Percentiles rank a stretch among this genome's conserved stretches.
phyloP scores from a whole-genome alignment of 2,888 invertebrate species.

The Eupithecia subfuscata region DNA sequence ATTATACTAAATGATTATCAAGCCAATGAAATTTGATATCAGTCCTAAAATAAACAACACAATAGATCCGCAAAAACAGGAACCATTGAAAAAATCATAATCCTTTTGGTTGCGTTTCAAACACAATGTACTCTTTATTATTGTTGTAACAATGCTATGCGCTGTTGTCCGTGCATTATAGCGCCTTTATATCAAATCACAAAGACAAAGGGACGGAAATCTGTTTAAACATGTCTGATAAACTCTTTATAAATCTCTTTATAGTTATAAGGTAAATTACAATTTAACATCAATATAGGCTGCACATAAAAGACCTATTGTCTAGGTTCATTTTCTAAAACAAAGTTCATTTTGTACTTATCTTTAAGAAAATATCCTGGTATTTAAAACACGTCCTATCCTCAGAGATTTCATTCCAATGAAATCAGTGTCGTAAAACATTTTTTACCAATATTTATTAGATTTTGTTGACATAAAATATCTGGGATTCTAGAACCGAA shows the following conservation, averaged over 20 bases:
- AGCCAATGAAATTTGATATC: too few relatives aligned
- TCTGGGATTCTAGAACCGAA: too few relatives aligned
- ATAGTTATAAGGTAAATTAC: neutral
- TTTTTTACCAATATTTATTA: too few relatives aligned
- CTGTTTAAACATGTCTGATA: conserved; percentile 18
- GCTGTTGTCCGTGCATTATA: conserved; percentile 16
- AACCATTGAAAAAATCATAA: conserved; percentile 15
- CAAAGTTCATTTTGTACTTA: neutral
- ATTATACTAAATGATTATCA: too few relatives aligned
- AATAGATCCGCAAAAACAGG: conserved; percentile 20
- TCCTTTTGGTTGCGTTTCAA: conserved; percentile 18
- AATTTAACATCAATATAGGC: neutral
- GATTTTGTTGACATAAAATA: too few relatives aligned
- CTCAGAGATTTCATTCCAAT: neutral
- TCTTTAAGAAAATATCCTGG: neutral
- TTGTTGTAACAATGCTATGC: conserved; percentile 21
- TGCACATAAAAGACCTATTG: neutral
- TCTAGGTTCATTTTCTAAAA: conserved; percentile 1
- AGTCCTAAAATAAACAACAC: conserved; percentile 7
- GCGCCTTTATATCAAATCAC: conserved; percentile 23
- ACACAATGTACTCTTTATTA: conserved; percentile 18
- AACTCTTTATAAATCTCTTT: conserved; percentile 1
- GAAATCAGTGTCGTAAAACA: too few relatives aligned
- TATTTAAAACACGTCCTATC: neutral
- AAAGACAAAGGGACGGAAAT: conserved; percentile 20